Evolutionary conservation across 2,797 vertebrate genomes (phyloP), one percentile per base, ranked within the genome.

Genomic region (Chlorospingus semifuscus): DNA sequence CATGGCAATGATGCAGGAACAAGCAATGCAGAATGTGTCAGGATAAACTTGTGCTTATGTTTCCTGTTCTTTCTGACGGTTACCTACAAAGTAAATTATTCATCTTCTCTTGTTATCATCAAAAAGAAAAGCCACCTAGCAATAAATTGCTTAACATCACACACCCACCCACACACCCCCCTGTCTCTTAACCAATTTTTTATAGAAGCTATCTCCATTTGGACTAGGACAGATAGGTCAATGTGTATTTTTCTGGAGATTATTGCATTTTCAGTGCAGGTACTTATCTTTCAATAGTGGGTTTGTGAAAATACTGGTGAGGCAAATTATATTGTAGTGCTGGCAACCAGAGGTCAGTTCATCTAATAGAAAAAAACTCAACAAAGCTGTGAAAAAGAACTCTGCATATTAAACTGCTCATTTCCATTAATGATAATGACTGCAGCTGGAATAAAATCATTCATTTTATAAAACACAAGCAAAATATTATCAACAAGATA

Each of bases 111-210:
- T 23, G 32, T 61, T 56, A 15, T 75, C 3, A 34, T 59, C 17
- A 57, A 37, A 87, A 77, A 64, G 24, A 75, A 82, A 83, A 82
- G 6, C 15, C 12, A 49, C 34, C 20, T 87, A 70, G 23, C 34
- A 84, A 52, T 44, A 37, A 57, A 65, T 37, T 66, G 26, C 6
- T 36, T 75, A 32, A 59, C 14, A 12, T 66, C 13, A 37, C 27
- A 9, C 29, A n/a, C 11, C 6, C 11, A 13, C 41, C 50, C 50
- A 52, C 29, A 52, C 32, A 10, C 2, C 1, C 8, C 30, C 0
- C 39, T 5, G 0, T 46, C 60, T 72, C 41, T 64, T 47, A 8
- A 68, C 17, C 30, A 7, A 4, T 56, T 71, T 84, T 77, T 83
- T 21, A 30, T 34, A 68, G 63, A 83, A 71, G n/a, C 19, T 36